A percentile compares a stretch with the other conserved stretches of the same genome.
phyloP scores from a whole-genome alignment of 1,140 invertebrate species.

The Triops longicaudatus region DNA sequence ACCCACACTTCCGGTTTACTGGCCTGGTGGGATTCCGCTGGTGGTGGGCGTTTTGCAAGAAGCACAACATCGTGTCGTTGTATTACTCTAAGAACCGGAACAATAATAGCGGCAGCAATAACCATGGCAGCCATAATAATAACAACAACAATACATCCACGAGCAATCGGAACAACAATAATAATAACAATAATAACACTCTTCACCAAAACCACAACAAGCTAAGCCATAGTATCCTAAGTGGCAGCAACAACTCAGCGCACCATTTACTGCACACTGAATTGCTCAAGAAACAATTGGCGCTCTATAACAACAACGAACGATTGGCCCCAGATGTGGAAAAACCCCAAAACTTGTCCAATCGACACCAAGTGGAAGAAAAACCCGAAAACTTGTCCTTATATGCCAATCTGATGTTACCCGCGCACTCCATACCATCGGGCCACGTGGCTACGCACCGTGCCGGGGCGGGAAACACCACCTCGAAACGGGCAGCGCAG shows the following conservation, averaged over 20 bases:
- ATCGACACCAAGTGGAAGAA: background rate
- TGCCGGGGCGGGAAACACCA: no score
- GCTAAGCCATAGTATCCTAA: conserved; percentile 15
- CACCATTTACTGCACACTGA: conserved; percentile 7
- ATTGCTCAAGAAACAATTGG: conserved; percentile 11
- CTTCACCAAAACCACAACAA: conserved; percentile 19
- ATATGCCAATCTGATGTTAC: background rate
- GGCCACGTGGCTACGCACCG: background rate
- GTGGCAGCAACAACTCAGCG: conserved; percentile 1
- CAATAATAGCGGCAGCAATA: conserved; percentile 21
- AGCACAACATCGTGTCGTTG: conserved; percentile 60
- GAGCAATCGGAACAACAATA: conserved; percentile 33
- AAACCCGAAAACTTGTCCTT: conserved; percentile 22
- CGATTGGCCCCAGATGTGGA: background rate
- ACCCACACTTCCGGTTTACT: conserved; percentile 55
- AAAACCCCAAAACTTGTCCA: background rate
- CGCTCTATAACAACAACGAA: conserved; percentile 17
- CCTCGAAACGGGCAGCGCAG: background rate
- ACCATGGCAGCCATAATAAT: conserved; percentile 20
- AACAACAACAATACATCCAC: conserved; percentile 35
- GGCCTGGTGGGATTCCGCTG: conserved; percentile 60
- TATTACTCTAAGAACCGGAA: conserved; percentile 45
- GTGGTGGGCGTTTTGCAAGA: conserved; percentile 76
- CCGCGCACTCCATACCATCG: background rate
- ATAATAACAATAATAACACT: background rate